Evolutionary conservation across 2,113 vertebrate species (phyloP).

Genomic region (Poeciliopsis turrubarensis): DNA sequence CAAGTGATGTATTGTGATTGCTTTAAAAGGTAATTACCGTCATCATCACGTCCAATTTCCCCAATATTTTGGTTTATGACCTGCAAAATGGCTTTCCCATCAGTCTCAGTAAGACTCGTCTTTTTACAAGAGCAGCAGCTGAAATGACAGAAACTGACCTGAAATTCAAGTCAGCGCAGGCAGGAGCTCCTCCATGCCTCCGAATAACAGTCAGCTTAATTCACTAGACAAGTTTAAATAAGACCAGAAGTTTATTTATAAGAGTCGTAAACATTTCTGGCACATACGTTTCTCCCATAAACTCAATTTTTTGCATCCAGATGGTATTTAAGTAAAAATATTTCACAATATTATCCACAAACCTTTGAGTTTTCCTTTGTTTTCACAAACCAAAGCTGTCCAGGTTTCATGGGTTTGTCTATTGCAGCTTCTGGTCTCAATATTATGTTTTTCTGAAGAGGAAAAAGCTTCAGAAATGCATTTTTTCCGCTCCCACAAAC

Average conservation of each 20-base stretch:
- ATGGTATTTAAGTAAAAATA: not conserved
- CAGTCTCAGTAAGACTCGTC: slow-evolving; percentile 1
- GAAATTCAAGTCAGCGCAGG: not conserved
- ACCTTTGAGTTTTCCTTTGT: not conserved
- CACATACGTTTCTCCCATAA: not conserved
- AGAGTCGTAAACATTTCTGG: not conserved
- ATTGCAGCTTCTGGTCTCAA: no score
- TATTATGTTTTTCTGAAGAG: no score
- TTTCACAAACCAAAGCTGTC: not conserved
- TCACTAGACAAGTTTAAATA: no score
- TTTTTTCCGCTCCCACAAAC: no score
- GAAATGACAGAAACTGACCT: slow-evolving; percentile 2
- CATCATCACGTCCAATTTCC: slow-evolving; percentile 11
- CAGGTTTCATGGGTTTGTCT: not conserved
- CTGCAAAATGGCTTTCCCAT: slow-evolving; percentile 1
- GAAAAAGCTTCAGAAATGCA: no score
- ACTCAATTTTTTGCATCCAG: not conserved
- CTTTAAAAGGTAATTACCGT: slow-evolving; percentile 15
- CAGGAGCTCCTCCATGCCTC: not conserved
- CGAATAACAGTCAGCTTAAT: no score
- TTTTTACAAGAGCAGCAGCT: not conserved
- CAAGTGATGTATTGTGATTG: slow-evolving; percentile 5
- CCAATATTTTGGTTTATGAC: slow-evolving; percentile 22
- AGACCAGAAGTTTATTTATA: no score
- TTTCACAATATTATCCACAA: not conserved